phyloP scores from a whole-genome alignment of 2,113 vertebrate genomes.

The Takifugu bimaculatus region DNA sequence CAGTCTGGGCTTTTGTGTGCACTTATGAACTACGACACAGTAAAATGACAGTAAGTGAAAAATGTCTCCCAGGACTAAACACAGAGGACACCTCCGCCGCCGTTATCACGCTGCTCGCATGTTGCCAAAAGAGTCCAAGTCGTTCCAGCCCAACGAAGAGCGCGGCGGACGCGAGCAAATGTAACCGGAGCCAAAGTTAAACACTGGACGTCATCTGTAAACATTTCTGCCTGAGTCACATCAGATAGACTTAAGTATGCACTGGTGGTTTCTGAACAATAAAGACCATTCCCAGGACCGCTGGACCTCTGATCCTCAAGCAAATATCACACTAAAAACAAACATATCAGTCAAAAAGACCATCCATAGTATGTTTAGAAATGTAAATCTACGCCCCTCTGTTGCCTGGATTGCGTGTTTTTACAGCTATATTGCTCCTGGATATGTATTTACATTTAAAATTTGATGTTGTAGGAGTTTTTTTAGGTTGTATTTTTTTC shows the following conservation, averaged over 20 bases:
- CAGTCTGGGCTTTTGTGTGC: slow-evolving; percentile 47
- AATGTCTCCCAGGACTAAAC: not conserved
- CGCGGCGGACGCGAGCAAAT: not conserved
- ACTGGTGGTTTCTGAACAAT: not conserved
- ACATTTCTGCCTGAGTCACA: not conserved
- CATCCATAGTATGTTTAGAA: no score
- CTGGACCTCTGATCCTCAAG: not conserved
- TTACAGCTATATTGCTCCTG: no score
- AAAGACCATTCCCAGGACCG: not conserved
- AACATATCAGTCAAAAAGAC: no score
- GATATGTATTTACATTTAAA: no score
- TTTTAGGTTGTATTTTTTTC: no score
- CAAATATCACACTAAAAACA: no score
- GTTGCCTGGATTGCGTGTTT: no score
- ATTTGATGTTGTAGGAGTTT: no score
- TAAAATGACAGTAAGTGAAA: not conserved
- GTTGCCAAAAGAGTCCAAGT: not conserved
- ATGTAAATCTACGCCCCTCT: no score
- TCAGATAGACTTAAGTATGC: not conserved
- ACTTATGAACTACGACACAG: slow-evolving; percentile 12
- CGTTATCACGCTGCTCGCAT: not conserved
- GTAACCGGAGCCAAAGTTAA: not conserved
- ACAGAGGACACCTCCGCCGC: no score
- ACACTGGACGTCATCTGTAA: not conserved
- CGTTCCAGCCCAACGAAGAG: not conserved